Evolutionary conservation across 2,888 invertebrate species (phyloP), one percentile per base, ranked within the genome.

Genomic region (Tuberolachnus salignus): DNA sequence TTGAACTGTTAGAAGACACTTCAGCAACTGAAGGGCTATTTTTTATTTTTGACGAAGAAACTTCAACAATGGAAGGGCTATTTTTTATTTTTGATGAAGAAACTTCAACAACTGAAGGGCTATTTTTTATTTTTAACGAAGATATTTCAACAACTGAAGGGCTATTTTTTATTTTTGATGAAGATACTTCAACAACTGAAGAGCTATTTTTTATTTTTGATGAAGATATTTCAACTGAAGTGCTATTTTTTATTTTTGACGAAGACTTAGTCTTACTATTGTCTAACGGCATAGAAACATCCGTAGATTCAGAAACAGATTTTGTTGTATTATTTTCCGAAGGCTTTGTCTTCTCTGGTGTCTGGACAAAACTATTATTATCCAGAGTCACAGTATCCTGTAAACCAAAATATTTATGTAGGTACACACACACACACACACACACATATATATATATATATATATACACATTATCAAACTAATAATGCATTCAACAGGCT

Each of bases 21-120:
- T 61, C n/a, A n/a, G n/a, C 70, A 63, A 49, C 78, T 14, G 80
- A 74, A 49, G 74, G 66, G 13, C 69, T 57, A 55, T 57, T 49
- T n/a, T 81, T 78, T 44, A 81, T 80, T 61, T 81, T 72, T 11
- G 70, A 61, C 8, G 63, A 23, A 3, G 81, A 69, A 80, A 75
- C 44, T 23, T 61, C 70, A 63, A 49, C 78, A n/a, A n/a, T n/a
- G 11, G 80, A 74, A 49, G 74, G 66, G 13, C 69, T 57, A 55
- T 57, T 49, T n/a, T 81, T 78, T 44, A 81, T 80, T 61, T 81
- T 72, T 11, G 70, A 61, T 10, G 63, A 23, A 3, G 81, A 69
- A 80, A 44, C 71, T 51, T 23, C 53, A n/a, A n/a, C 70, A 63
- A 49, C 78, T 14, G 80, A 74, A 49, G 74, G 66, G 13, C 69